These are phyloP conservation scores for Dysmachus trigonus DNA, from an alignment of 2,888 invertebrate species.

Conservation along the genomic window DNA sequence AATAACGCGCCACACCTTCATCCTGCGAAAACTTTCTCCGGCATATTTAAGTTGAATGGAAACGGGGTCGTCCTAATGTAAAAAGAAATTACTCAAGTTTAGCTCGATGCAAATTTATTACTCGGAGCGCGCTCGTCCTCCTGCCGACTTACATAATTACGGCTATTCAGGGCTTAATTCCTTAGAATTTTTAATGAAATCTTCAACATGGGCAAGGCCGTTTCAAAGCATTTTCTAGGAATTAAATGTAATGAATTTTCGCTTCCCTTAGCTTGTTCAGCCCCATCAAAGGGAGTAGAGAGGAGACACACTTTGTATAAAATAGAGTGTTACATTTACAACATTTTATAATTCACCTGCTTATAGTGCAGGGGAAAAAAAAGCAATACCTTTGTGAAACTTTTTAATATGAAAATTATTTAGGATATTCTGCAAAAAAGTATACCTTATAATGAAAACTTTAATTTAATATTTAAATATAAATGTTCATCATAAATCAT, in stretches of 20 bases:
- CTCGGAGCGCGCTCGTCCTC: not conserved
- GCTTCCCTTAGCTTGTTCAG: not conserved
- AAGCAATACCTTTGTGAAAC: not conserved
- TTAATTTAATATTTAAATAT: no score
- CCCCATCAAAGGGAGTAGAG: not conserved
- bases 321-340: not conserved
- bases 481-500: no score
- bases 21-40: not conserved
- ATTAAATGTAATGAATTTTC: not conserved
- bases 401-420: not conserved
- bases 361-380: not conserved
- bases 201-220: not conserved
- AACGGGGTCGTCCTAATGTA: constrained; percentile 44
- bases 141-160: not conserved
- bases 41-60: constrained; percentile 7
- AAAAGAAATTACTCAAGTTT: constrained; percentile 45
- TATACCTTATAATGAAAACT: no score
- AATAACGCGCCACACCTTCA: not conserved
- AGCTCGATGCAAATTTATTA: constrained; percentile 44
- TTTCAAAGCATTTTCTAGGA: not conserved
- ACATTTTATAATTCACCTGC: not conserved
- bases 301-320: not conserved
- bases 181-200: constrained; percentile 16
- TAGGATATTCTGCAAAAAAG: not conserved
- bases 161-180: not conserved